Evolutionary conservation across 2,797 vertebrate genomes (phyloP).

Genomic region (Aphelocoma californica): DNA sequence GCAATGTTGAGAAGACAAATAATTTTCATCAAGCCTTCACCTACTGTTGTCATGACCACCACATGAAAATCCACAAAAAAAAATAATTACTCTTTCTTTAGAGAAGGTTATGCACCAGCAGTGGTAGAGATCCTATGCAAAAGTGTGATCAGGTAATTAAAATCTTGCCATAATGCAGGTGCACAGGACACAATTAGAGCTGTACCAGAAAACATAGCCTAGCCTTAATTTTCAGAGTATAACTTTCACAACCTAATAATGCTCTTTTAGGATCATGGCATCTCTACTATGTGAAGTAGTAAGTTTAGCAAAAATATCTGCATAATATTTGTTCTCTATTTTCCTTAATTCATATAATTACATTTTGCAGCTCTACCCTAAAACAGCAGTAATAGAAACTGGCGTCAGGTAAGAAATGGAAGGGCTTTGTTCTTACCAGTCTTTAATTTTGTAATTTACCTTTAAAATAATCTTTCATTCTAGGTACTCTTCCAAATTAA

Average conservation of each 20-base stretch:
- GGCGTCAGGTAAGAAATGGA: background rate
- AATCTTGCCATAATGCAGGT: background rate
- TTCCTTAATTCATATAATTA: background rate
- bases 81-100: background rate
- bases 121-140: background rate
- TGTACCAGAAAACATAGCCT: background rate
- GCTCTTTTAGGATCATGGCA: background rate
- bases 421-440: background rate
- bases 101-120: background rate
- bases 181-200: background rate
- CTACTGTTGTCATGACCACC: background rate
- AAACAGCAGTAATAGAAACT: background rate
- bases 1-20: background rate
- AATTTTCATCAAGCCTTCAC: background rate
- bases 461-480: background rate
- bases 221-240: background rate
- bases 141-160: background rate
- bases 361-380: background rate
- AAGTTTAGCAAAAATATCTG: background rate
- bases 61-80: background rate
- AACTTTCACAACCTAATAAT: background rate
- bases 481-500: background rate
- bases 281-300: background rate
- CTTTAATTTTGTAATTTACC: background rate
- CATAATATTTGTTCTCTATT: background rate